Evolutionary conservation across 1,140 invertebrate genomes (phyloP).

Genomic region (Atta cephalotes): DNA sequence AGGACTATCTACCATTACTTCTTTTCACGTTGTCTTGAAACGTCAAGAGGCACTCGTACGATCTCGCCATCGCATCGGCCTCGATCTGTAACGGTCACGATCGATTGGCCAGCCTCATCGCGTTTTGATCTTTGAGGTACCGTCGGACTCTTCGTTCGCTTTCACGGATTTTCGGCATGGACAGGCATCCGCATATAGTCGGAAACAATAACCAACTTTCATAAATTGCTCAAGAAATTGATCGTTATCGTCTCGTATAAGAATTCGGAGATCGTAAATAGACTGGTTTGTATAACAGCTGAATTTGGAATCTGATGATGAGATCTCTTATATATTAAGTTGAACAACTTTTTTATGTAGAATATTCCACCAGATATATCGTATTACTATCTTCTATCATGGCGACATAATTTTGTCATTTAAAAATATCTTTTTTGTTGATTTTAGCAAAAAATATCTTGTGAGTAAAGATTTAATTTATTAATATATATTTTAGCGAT

Average conservation of each 20-base stretch:
- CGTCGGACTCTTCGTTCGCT: conserved; percentile 21
- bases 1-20: conserved; percentile 80
- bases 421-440: too few relatives aligned
- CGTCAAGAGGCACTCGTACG: conserved; percentile 67
- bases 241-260: neutral
- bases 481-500: too few relatives aligned
- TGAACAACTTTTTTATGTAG: neutral
- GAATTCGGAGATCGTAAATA: conserved; percentile 18
- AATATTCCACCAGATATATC: neutral
- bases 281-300: neutral
- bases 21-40: conserved; percentile 71
- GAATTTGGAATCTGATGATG: neutral
- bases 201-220: conserved; percentile 1
- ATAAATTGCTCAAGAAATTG: conserved; percentile 10
- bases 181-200: neutral
- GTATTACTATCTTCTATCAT: neutral
- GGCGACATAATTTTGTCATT: too few relatives aligned
- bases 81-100: conserved; percentile 68
- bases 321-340: neutral
- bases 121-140: conserved; percentile 54
- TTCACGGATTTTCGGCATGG: conserved; percentile 45
- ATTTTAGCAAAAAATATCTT: too few relatives aligned
- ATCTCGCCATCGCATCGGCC: conserved; percentile 37
- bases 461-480: too few relatives aligned
- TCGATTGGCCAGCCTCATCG: conserved; percentile 61